Evolutionary conservation across 1,140 invertebrate genomes (phyloP).

Genomic region (Pantala flavescens): DNA sequence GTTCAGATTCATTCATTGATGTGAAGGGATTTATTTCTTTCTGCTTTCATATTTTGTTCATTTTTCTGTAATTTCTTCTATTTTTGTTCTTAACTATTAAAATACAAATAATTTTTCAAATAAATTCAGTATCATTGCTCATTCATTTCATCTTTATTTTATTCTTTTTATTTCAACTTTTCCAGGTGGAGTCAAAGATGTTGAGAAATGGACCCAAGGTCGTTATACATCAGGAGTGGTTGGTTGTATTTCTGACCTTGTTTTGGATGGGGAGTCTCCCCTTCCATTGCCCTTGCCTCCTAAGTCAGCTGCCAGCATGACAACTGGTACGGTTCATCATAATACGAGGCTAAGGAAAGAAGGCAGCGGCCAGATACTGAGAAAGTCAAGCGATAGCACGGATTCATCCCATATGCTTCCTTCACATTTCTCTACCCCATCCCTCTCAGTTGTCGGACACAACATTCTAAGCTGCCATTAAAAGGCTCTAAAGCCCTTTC

Average conservation of each 20-base stretch:
- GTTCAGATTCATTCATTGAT: too few relatives aligned
- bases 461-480: neutral
- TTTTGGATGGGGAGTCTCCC: neutral
- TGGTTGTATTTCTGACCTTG: neutral
- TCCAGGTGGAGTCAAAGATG: neutral
- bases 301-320: neutral
- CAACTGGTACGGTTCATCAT: neutral
- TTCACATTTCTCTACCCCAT: neutral
- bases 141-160: too few relatives aligned
- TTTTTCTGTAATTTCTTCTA: too few relatives aligned
- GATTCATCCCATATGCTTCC: neutral
- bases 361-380: neutral
- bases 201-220: neutral
- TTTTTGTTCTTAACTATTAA: too few relatives aligned
- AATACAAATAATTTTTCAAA: too few relatives aligned
- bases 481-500: neutral
- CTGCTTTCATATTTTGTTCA: too few relatives aligned
- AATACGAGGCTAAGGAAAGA: neutral
- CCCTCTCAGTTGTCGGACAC: neutral
- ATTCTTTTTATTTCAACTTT: too few relatives aligned
- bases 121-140: too few relatives aligned
- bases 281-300: neutral
- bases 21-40: too few relatives aligned
- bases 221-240: neutral
- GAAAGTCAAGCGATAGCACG: neutral